Evolutionary conservation across 2,113 vertebrate genomes (phyloP).

Genomic region (Haplotaxodon microlepis): DNA sequence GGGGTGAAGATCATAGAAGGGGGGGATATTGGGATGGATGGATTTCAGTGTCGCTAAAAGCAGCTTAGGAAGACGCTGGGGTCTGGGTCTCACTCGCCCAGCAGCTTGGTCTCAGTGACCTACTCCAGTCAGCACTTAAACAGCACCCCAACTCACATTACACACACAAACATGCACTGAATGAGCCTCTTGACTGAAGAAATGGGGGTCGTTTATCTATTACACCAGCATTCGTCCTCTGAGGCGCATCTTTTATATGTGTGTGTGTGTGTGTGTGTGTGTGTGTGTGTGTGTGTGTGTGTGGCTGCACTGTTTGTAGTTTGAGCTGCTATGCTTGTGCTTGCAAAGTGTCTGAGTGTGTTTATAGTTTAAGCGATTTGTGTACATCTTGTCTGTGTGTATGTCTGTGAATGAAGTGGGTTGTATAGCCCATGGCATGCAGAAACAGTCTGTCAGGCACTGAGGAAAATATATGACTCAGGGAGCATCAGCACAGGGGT

Average conservation of each 20-base stretch:
- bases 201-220: conserved; percentile 43
- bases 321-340: not conserved
- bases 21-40: conserved; percentile 28
- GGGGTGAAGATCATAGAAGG: not conserved
- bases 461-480: not conserved
- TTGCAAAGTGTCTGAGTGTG: not conserved
- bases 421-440: not conserved
- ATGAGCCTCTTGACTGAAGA: conserved; percentile 16
- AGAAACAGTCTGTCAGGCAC: conserved; percentile 2
- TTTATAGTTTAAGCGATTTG: not conserved
- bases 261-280: not conserved
- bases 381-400: not conserved
- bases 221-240: conserved; percentile 45
- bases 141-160: not conserved
- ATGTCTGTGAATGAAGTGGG: not conserved
- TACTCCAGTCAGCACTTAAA: conserved; percentile 51
- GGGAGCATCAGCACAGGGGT: not conserved
- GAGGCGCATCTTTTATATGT: not conserved
- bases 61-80: conserved; percentile 38
- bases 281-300: not conserved
- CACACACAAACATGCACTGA: not conserved
- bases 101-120: conserved; percentile 45
- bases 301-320: not conserved
- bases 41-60: conserved; percentile 44
- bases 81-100: conserved; percentile 26